phyloP scores from a whole-genome alignment of 2,113 vertebrate genomes.

The Lampris incognitus region DNA sequence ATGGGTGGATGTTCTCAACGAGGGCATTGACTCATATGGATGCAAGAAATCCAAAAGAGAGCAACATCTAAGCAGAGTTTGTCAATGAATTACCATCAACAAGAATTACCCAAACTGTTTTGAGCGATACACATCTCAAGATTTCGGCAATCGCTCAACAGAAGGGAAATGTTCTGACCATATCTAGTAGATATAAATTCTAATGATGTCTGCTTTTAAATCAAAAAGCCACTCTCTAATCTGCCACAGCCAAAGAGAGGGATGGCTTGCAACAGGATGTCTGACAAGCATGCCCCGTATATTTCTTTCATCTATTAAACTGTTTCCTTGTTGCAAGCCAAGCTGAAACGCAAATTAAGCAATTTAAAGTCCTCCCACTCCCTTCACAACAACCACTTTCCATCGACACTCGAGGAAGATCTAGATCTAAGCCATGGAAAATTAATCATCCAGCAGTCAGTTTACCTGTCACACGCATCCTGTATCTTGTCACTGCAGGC shows the following conservation, averaged over 20 bases:
- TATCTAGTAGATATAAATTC: not conserved
- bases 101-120: no score
- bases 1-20: no score
- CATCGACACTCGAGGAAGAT: slow-evolving; percentile 50
- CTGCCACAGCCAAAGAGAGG: not conserved
- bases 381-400: slow-evolving; percentile 50
- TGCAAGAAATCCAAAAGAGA: no score
- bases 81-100: no score
- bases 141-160: not conserved
- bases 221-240: slow-evolving; percentile 23
- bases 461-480: slow-evolving; percentile 58
- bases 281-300: slow-evolving; percentile 44
- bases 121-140: no score
- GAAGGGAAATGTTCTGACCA: not conserved
- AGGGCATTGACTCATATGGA: no score
- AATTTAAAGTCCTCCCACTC: slow-evolving; percentile 56
- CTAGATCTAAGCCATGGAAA: slow-evolving; percentile 46
- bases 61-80: no score
- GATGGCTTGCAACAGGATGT: not conserved
- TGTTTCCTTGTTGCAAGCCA: slow-evolving; percentile 22
- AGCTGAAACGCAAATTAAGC: slow-evolving; percentile 50
- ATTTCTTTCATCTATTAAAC: slow-evolving; percentile 57
- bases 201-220: slow-evolving; percentile 5
- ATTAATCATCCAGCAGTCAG: slow-evolving; percentile 56
- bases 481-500: slow-evolving; percentile 21